Base-by-base conservation (phyloP, 2,888 invertebrate species). In the Noctua pronuba region DNA sequence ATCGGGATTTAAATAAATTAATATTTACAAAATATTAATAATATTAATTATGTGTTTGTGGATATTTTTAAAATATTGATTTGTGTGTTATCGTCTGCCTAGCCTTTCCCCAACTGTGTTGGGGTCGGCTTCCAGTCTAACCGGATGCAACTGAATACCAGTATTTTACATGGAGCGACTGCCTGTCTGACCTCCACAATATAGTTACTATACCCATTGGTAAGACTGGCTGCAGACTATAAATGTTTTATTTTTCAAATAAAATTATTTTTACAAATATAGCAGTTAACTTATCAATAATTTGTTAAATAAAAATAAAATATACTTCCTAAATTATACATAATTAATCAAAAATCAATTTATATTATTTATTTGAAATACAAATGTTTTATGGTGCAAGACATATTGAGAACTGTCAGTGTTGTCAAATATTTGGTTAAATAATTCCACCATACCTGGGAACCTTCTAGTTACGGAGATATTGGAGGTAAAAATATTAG, bases 241-340 rank as follows among this genome's bases (percentile, higher is more conserved):
- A 16, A 16, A 13, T 58, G 58, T 28, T 58, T 28, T 28, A 28
- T 31, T 31, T 60, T 75, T 21, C n/a, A 16, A 18, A 24, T 31
- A 8, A 16, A 28, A 7, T 31, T 4, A 8, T 24, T 49, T 49
- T 28, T 52, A 55, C 2, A 31, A 68, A 18, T 68, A 4, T 62
- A 80, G 60, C 81, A 81, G 86, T 83, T 58, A 52, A 69, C 46
- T 73, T 78, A 83, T 49, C 58, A 75, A 65, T 74, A 11, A 18
- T 84, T 75, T 64, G 70, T 21, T 28, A n/a, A 65, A 41, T 44
- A 18, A 60, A 35, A 44, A n/a, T 44, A 60, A 66, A 74, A 60
- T 73, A 71, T 75, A 64, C 31, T 80, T 75, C 77, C 71, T 75
- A 74, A 83, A 80, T 70, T 73, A 73, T 75, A 52, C 21, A 60